Evolutionary conservation across 2,888 invertebrate genomes (phyloP), one percentile per base, ranked within the genome.

Genomic region (Orchestes rusci): DNA sequence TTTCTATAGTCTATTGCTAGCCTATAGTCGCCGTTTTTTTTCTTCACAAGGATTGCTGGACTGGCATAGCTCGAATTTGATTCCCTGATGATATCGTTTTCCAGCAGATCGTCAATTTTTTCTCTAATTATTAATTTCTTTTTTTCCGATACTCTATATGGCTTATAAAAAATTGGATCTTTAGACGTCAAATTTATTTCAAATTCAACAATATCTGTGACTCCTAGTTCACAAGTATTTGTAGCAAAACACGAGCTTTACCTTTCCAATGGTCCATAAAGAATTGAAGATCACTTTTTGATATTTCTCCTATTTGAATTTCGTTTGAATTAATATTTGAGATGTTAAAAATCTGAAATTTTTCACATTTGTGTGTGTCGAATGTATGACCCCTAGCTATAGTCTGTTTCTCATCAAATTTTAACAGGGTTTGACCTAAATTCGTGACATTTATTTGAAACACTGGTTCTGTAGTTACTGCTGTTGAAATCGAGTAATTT

Each of bases 1-100:
- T 34, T 37, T 4, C 62, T 38, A 16, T 56, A 65, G 34, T 59
- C 60, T 1, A 60, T 53, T 2, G 4, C 31, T 4, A 60, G 5
- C 8, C 56, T 32, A 4, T 50, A 16, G 13, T 56, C 51, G 1
- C 53, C 56, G 12, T 52, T 51, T 27, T 57, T 57, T 36, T 60
- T 60, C 29, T 50, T 52, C 1, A 61, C 57, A 3, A 59, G 28
- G 18, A 57, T n/a, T 23, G 39, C 39, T 10, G 55, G 58, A 38
- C 55, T 53, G 3, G 56, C 53, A 45, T 50, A 61, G 1, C 51
- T 48, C 1, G 61, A 63, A 17, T 51, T 40, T 2, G 57, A 52
- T 31, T 43, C 44, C 27, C 37, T 32, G 7, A 52, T 51, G 15
- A 55, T 43, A 8, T 41, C 20, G 8, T 44, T 39, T 3, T 36